phyloP scores from a whole-genome alignment of 2,888 invertebrate genomes.

The Amorpha juglandis region DNA sequence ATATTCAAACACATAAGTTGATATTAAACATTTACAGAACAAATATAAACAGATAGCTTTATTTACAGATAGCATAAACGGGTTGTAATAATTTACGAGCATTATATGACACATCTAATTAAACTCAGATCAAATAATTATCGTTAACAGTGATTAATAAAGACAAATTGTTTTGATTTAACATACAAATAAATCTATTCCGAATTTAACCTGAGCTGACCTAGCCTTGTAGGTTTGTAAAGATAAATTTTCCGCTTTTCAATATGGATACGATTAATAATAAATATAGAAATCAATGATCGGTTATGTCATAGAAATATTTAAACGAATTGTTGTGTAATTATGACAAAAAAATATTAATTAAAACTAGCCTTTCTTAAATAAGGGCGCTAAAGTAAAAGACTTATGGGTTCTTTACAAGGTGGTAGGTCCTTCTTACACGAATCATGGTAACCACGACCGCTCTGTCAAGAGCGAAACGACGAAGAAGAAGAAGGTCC shows the following conservation, averaged over 20 bases:
- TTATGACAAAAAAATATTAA: too few relatives aligned
- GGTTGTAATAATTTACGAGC: not conserved
- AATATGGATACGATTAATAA: too few relatives aligned
- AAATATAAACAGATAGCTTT: not conserved
- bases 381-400: too few relatives aligned
- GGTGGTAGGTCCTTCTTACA: too few relatives aligned
- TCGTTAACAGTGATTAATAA: not conserved
- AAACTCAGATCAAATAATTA: constrained; percentile 1
- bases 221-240: not conserved
- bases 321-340: too few relatives aligned
- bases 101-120: constrained; percentile 7
- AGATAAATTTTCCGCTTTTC: not conserved
- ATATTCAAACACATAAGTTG: not conserved
- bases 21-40: not conserved
- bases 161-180: constrained; percentile 19
- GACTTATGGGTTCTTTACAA: too few relatives aligned
- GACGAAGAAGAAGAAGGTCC: too few relatives aligned
- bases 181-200: constrained; percentile 1
- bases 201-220: not conserved
- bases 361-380: too few relatives aligned
- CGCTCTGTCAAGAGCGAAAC: too few relatives aligned
- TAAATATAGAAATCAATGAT: too few relatives aligned
- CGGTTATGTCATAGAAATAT: too few relatives aligned
- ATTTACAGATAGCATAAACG: not conserved
- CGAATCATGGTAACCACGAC: too few relatives aligned